Conservation (phyloP, 2,797 vertebrate species). For the Hybognathus amarus region DNA sequence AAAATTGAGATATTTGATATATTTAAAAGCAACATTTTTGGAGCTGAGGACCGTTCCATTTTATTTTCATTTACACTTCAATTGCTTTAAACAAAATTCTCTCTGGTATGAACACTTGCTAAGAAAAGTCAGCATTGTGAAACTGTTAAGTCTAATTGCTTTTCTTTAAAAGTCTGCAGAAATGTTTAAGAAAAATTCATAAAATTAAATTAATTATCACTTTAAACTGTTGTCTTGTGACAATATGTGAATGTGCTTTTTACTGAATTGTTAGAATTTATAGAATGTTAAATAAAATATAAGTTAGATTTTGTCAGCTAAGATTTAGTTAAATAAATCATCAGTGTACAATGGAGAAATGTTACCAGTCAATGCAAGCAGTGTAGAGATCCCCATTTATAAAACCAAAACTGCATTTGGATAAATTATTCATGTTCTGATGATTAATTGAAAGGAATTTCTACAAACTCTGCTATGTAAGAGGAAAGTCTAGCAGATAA, state of each 20-base stretch:
- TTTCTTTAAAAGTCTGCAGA: not conserved
- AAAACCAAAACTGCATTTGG: conserved; percentile 43
- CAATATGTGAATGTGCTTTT: not conserved
- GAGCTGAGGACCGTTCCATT: not conserved
- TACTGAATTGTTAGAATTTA: not conserved
- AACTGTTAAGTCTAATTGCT: not conserved
- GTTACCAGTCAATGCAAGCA: conserved; percentile 27
- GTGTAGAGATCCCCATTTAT: conserved; percentile 22
- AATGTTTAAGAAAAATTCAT: not conserved
- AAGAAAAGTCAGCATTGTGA: not conserved
- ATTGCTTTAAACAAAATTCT: not conserved
- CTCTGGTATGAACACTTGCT: not conserved
- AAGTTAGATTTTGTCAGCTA: not conserved
- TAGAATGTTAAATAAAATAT: not conserved
- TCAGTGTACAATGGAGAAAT: not conserved
- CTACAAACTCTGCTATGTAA: conserved; percentile 63
- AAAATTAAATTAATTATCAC: not conserved
- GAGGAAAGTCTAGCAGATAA: conserved; percentile 63
- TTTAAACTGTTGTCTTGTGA: not conserved
- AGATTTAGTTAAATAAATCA: not conserved
- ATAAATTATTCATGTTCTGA: conserved; percentile 69
- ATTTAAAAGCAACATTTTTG: not conserved
- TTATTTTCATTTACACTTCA: not conserved
- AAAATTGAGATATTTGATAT: not conserved
- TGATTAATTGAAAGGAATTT: conserved; percentile 76